These are phyloP conservation scores for Balaeniceps rex DNA, from an alignment of 2,113 vertebrate species.

Conservation along the genomic window DNA sequence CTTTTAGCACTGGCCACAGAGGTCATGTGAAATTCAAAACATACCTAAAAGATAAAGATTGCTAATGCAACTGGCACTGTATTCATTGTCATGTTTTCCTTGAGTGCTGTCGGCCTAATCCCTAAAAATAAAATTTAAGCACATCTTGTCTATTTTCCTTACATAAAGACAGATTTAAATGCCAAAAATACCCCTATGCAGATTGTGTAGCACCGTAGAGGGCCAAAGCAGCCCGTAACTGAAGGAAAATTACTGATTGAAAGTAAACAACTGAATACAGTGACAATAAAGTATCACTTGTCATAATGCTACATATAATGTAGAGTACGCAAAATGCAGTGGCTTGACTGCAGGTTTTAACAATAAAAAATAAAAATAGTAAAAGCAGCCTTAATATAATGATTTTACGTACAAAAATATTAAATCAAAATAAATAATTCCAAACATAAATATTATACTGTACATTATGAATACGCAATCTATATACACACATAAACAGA, in stretches of 20 bases:
- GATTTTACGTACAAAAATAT: slow-evolving; percentile 86
- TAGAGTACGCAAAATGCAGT: slow-evolving; percentile 82
- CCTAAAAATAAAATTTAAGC: slow-evolving; percentile 55
- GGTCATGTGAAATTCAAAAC: slow-evolving; percentile 68
- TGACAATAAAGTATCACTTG: slow-evolving; percentile 77
- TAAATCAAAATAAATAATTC: slow-evolving; percentile 87
- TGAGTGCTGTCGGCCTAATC: slow-evolving; percentile 41
- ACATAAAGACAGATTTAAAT: slow-evolving; percentile 58
- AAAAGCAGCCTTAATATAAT: slow-evolving; percentile 78
- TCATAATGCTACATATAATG: slow-evolving; percentile 80
- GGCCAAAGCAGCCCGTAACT: slow-evolving; percentile 61
- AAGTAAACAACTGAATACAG: slow-evolving; percentile 80
- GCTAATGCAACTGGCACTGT: slow-evolving; percentile 57
- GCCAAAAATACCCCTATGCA: slow-evolving; percentile 65
- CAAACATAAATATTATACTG: slow-evolving; percentile 86
- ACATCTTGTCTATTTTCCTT: slow-evolving; percentile 47
- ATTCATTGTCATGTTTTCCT: slow-evolving; percentile 52
- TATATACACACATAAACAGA: slow-evolving; percentile 55
- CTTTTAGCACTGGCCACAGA: slow-evolving; percentile 65
- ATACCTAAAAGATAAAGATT: slow-evolving; percentile 55
- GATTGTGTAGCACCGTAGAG: slow-evolving; percentile 76
- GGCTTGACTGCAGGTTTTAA: slow-evolving; percentile 73
- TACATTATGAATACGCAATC: slow-evolving; percentile 77
- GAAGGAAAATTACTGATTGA: slow-evolving; percentile 71
- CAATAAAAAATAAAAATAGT: slow-evolving; percentile 57